Base-by-base conservation (phyloP, 2,113 vertebrate genomes). In the Nanorana parkeri region DNA sequence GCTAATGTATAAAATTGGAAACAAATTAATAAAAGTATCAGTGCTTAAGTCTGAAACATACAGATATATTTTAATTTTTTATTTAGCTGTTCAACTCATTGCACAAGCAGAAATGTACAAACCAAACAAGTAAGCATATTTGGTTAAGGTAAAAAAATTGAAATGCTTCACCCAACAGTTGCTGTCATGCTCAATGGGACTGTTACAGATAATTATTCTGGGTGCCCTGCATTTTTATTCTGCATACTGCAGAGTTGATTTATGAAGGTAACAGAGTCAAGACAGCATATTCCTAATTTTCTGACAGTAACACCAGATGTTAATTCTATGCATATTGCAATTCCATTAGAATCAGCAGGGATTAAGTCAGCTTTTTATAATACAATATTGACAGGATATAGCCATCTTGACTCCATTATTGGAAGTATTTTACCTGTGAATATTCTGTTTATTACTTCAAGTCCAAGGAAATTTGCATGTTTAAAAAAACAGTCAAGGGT, bases 271-370 rank as follows among this genome's bases (percentile, higher is more conserved):
- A 52, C 79, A 81, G 47, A 64, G 41, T 81, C 68, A 74, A 81
- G 68, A 73, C 69, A 74, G 61, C 69, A 74, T 81, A 65, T 65
- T 66, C 73, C 69, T 55, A 65, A 74, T 81, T 81, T 36, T 26
- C 68, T 64, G 68, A 81, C 79, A 81, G 60, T 73, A 60, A 81
- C 79, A 73, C 68, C 79, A 81, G 79, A 73, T 81, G 79, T 81
- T 81, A 65, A 73, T 81, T 73, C 73, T 81, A 32, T 64, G 60
- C 58, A 5, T 73, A 41, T 20, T 68, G 77, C 69, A 68, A 68
- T 64, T 73, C 52, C 73, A 64, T 73, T 81, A 73, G 36, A 65
- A 55, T 65, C 58, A 73, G 79, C 79, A 73, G 67, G 28, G 63
- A 54, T 65, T 52, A 54, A 52, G 41, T 47, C 19, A 64, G 41